phyloP scores from a whole-genome alignment of 2,888 invertebrate species.

The Ophion ellenae region DNA sequence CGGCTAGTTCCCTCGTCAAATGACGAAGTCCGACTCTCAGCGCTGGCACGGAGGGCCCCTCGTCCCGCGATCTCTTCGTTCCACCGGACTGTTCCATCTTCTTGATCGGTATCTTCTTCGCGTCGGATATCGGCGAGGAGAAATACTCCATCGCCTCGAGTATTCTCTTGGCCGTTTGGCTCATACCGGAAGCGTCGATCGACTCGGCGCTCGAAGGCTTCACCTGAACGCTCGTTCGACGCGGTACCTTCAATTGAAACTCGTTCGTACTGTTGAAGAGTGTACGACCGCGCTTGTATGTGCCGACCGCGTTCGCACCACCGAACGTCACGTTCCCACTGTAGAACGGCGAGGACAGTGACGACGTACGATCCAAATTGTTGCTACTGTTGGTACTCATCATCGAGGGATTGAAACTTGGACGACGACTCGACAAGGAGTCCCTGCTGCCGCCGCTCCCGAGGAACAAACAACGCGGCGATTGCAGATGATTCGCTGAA shows the following conservation, averaged over 20 bases:
- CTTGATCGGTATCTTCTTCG: constrained; percentile 89
- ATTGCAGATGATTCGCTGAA: constrained; percentile 80
- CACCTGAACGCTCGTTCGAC: constrained; percentile 83
- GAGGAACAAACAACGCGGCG: constrained; percentile 81
- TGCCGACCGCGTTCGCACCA: constrained; percentile 86
- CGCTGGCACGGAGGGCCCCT: constrained; percentile 56
- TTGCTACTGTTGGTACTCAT: constrained; percentile 84
- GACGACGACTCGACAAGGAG: constrained; percentile 84
- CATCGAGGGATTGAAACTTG: constrained; percentile 85
- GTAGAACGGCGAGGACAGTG: constrained; percentile 89
- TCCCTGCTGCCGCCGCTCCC: constrained; percentile 81
- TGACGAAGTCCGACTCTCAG: constrained; percentile 80
- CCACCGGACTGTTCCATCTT: constrained; percentile 70
- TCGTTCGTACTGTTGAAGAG: constrained; percentile 75
- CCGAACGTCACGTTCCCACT: constrained; percentile 91
- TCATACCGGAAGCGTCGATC: constrained; percentile 85
- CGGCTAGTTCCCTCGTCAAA: constrained; percentile 85
- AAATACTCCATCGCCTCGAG: constrained; percentile 92
- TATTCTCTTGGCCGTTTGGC: constrained; percentile 91
- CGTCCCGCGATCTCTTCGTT: constrained; percentile 72
- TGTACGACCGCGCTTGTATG: constrained; percentile 76
- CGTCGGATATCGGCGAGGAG: constrained; percentile 92
- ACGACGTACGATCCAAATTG: constrained; percentile 82
- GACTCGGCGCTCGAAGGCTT: constrained; percentile 83
- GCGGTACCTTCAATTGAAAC: constrained; percentile 78